phyloP scores from a whole-genome alignment of 2,888 invertebrate genomes.

The Frankliniella intonsa region DNA sequence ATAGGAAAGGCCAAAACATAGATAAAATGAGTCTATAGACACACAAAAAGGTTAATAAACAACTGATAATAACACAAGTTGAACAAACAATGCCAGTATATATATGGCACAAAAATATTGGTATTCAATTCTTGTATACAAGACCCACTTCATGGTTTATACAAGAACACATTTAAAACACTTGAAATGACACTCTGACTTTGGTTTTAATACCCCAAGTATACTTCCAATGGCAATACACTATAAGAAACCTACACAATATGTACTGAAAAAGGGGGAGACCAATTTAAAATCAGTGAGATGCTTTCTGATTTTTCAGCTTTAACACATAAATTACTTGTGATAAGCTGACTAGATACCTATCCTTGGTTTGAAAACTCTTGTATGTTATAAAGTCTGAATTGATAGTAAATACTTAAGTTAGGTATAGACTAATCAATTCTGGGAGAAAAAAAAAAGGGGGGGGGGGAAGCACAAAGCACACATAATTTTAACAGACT shows the following conservation, averaged over 20 bases:
- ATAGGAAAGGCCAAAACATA: not conserved
- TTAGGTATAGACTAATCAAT: not conserved
- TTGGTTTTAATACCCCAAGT: not conserved
- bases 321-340: too few species aligned
- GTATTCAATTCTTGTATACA: not conserved
- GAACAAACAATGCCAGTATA: conserved; percentile 4
- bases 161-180: not conserved
- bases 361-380: not conserved
- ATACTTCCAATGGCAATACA: not conserved
- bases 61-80: conserved; percentile 2
- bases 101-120: conserved; percentile 23
- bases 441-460: not conserved
- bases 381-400: too few species aligned
- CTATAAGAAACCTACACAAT: not conserved
- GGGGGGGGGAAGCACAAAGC: not conserved
- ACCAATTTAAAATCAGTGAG: not conserved
- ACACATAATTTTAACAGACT: too few species aligned
- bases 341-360: not conserved
- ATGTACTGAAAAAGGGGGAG: not conserved
- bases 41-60: conserved; percentile 21
- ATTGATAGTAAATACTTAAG: not conserved
- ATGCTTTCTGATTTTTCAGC: not conserved
- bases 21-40: conserved; percentile 6
- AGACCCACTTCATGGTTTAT: not conserved
- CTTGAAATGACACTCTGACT: not conserved